Conservation (phyloP, 64 coral and sea anemone species). For the Montipora cactus region DNA sequence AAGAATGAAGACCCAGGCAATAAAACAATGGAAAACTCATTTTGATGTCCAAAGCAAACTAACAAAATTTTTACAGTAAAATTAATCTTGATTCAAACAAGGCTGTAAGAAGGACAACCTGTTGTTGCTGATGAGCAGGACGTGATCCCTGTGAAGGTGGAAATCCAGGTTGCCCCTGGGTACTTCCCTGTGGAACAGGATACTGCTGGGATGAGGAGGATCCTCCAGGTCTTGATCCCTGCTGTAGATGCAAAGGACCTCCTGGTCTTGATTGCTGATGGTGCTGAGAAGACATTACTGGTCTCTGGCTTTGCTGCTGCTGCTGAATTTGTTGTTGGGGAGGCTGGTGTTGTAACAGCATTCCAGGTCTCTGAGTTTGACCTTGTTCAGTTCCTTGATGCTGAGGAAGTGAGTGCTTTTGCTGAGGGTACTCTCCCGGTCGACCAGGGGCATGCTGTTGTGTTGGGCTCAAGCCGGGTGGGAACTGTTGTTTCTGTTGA, state of each 20-base stretch:
- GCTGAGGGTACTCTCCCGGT: slow-evolving; percentile 26
- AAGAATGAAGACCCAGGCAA: not conserved
- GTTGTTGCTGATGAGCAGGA: slow-evolving; percentile 50
- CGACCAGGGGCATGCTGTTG: not conserved
- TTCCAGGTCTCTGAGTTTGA: not conserved
- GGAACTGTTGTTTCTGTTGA: slow-evolving; percentile 34
- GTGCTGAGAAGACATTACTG: slow-evolving; percentile 13
- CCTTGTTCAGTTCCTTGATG: too few species aligned
- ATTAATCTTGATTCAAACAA: not conserved
- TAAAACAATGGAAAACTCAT: too few species aligned
- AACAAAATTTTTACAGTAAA: too few species aligned
- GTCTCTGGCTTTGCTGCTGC: not conserved
- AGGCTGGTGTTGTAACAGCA: not conserved
- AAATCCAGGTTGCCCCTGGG: not conserved
- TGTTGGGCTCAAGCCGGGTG: not conserved
- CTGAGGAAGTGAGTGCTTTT: too few species aligned
- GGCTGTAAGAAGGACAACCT: not conserved
- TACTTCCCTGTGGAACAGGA: not conserved
- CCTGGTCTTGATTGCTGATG: slow-evolving; percentile 22
- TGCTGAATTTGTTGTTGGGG: not conserved
- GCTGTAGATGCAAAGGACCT: slow-evolving; percentile 16
- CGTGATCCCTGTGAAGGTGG: not conserved
- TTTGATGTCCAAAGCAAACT: too few species aligned
- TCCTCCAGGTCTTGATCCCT: not conserved
- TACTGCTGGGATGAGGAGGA: not conserved